These are phyloP conservation scores for Aethina tumida DNA, from an alignment of 1,140 invertebrate genomes.

Conservation along the genomic window DNA sequence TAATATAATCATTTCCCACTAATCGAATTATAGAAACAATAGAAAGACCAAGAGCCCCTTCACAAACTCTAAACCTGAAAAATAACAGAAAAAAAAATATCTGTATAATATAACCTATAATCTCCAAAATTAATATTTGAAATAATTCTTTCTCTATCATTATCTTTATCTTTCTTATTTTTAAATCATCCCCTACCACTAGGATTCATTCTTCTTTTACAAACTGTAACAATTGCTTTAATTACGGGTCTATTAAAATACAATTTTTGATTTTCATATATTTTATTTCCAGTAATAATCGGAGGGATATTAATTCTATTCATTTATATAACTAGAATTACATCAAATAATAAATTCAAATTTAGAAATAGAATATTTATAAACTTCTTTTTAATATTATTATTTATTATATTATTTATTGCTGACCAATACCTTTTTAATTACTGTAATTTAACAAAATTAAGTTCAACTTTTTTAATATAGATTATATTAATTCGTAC, in stretches of 20 bases:
- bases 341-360: slow-evolving; percentile 44
- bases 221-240: slow-evolving; percentile 38
- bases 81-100: slow-evolving; percentile 46
- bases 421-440: too few relatives aligned
- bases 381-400: neutral
- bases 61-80: slow-evolving; percentile 48
- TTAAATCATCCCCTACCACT: slow-evolving; percentile 40
- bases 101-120: slow-evolving; percentile 43
- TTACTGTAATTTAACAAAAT: too few relatives aligned
- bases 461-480: too few relatives aligned
- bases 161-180: slow-evolving; percentile 33
- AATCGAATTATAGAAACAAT: slow-evolving; percentile 46
- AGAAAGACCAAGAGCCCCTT: slow-evolving; percentile 44
- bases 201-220: slow-evolving; percentile 39
- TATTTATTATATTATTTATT: neutral
- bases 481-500: too few relatives aligned
- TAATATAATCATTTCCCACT: slow-evolving; percentile 46
- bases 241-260: slow-evolving; percentile 33
- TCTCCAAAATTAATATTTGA: slow-evolving; percentile 37
- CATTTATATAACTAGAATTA: slow-evolving; percentile 45
- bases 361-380: slow-evolving; percentile 11
- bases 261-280: slow-evolving; percentile 41
- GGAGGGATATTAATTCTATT: slow-evolving; percentile 46
- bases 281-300: slow-evolving; percentile 43
- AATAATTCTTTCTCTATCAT: slow-evolving; percentile 35